A percentile compares a stretch with the other conserved stretches of the same genome.
Evolutionary conservation across 37 sponge, comb jelly and placozoan genomes (phyloP).

Genomic region (Hexactinellida sp.): DNA sequence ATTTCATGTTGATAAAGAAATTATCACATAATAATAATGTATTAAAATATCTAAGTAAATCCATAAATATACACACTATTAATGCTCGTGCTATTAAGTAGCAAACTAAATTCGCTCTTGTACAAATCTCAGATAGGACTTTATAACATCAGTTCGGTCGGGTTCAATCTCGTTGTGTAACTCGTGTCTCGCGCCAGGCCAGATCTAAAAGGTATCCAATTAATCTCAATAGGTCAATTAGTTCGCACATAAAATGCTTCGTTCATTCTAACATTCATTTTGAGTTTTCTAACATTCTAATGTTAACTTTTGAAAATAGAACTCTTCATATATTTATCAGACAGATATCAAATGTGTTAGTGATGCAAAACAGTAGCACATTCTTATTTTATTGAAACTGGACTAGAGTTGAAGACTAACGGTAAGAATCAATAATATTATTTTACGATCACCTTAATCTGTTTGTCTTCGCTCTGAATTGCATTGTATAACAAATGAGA

Average conservation of each 20-base stretch:
- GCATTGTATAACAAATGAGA: neutral
- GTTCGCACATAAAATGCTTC: neutral
- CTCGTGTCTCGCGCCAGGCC: neutral
- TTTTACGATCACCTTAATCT: neutral
- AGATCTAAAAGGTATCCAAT: neutral
- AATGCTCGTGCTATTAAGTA: neutral
- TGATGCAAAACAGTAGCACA: too few relatives aligned
- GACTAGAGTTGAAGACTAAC: neutral
- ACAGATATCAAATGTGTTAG: too few relatives aligned
- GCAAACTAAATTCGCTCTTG: neutral
- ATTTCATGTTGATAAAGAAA: too few relatives aligned
- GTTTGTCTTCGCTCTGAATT: neutral
- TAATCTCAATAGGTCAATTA: neutral
- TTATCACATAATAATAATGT: too few relatives aligned
- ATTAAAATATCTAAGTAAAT: too few relatives aligned
- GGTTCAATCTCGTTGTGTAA: neutral
- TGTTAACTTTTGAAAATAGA: too few relatives aligned
- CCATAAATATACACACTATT: too few relatives aligned
- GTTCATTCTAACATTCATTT: neutral
- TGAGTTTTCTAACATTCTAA: too few relatives aligned
- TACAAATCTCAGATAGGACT: neutral
- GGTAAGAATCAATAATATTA: neutral
- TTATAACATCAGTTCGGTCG: neutral
- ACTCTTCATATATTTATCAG: too few relatives aligned
- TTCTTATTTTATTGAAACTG: too few relatives aligned